Percentiles rank a stretch among this genome's conserved stretches.
Evolutionary conservation across 2,888 invertebrate species (phyloP).

Genomic region (Cheilosia soror): DNA sequence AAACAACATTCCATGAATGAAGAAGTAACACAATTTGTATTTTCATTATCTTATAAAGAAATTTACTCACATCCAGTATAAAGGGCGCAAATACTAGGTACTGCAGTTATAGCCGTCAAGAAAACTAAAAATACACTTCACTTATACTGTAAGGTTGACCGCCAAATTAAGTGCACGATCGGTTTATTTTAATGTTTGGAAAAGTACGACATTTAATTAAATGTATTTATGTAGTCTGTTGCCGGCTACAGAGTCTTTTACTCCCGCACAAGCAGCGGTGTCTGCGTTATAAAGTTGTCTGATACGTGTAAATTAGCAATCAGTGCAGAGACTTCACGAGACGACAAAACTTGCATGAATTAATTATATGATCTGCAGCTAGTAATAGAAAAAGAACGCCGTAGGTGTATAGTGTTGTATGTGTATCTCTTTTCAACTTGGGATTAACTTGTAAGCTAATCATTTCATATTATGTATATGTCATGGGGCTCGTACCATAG

Average conservation of each 20-base stretch:
- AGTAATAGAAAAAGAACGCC: conserved; percentile 10
- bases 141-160: neutral
- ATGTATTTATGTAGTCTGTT: neutral
- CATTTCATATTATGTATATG: conserved; percentile 16
- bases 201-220: conserved; percentile 16
- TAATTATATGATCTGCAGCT: neutral
- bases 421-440: conserved; percentile 43
- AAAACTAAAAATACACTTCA: neutral
- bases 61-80: conserved; percentile 38
- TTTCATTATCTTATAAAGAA: neutral
- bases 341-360: conserved; percentile 52
- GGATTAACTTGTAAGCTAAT: conserved; percentile 18
- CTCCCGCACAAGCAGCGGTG: conserved; percentile 38
- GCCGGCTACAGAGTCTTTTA: neutral
- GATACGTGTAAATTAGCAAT: conserved; percentile 35
- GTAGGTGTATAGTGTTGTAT: neutral
- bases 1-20: conserved; percentile 17
- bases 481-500: neutral
- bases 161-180: conserved; percentile 43
- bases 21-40: neutral
- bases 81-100: neutral
- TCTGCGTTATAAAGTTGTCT: conserved; percentile 53
- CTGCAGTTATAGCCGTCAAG: neutral
- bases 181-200: conserved; percentile 17
- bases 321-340: conserved; percentile 51